These are phyloP conservation scores for Drosophila mayaguana DNA, from an alignment of 2,888 invertebrate genomes.

Conservation along the genomic window DNA sequence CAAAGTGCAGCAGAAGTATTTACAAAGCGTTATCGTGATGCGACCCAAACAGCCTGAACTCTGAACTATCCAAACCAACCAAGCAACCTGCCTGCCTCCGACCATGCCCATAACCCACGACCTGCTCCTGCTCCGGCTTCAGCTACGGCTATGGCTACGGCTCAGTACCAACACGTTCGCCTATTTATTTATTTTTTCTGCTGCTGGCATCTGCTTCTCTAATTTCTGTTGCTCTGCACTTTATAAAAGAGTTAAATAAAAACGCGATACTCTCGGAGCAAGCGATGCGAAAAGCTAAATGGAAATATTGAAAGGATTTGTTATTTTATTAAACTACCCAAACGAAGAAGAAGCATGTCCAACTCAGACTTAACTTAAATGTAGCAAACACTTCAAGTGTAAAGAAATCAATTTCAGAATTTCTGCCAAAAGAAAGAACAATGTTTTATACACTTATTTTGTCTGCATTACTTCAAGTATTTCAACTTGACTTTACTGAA, in stretches of 20 bases:
- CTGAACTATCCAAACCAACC: conserved; percentile 44
- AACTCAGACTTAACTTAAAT: conserved; percentile 1
- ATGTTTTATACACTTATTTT: too few species aligned
- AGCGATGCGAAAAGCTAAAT: conserved; percentile 31
- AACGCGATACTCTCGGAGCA: conserved; percentile 59
- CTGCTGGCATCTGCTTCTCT: conserved; percentile 74
- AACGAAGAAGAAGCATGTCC: not conserved
- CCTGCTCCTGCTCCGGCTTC: conserved; percentile 15
- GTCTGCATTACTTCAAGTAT: too few species aligned
- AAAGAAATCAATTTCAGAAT: conserved; percentile 1
- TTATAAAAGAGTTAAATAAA: conserved; percentile 75
- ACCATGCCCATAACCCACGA: conserved; percentile 3
- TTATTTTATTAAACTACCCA: conserved; percentile 32
- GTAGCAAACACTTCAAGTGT: not conserved
- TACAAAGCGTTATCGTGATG: conserved; percentile 80
- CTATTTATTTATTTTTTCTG: conserved; percentile 63
- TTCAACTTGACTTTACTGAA: too few species aligned
- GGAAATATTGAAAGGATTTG: conserved; percentile 45
- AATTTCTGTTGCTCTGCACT: conserved; percentile 70
- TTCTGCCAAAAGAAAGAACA: not conserved
- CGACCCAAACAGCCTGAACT: conserved; percentile 65
- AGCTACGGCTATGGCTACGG: not conserved
- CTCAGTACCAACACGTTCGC: conserved; percentile 55
- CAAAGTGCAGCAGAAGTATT: conserved; percentile 81
- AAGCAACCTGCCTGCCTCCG: conserved; percentile 9